Evolutionary conservation across 2,888 invertebrate genomes (phyloP), one percentile per base, ranked within the genome.

Genomic region (Diarsia brunnea): DNA sequence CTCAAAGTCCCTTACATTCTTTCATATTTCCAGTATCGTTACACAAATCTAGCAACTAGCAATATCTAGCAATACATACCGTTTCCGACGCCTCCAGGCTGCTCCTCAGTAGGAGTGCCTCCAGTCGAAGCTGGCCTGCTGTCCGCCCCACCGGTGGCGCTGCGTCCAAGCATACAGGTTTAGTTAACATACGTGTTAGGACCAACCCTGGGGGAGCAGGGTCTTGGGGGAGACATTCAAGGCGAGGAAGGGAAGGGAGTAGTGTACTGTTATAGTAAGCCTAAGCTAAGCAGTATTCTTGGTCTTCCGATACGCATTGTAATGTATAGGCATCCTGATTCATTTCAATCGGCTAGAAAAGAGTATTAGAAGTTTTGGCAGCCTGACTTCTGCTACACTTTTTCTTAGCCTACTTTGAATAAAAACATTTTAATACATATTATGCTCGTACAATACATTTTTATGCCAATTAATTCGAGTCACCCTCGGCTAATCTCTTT

Each of bases 81-180:
- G 75, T 96, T 96, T 14, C 98, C 98, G 92, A 98, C 98, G 89
- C 98, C 98, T 86, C 97, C 98, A 70, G 98, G 98, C 91, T 98
- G 98, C 87, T 98, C 98, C 86, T 98, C 98, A 78, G 98, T 98
- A 87, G 98, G 98, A 64, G 98, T 98, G 82, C 98, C 98, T 65
- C 97, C 97, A 70, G 98, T 97, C 76, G 98, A 98, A 67, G 97
- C 98, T 80, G 98, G 98, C 89, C 98, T 98, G 94, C 98, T 98
- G 95, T 99, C 99, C 27, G 99, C 99, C 80, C 98, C 98, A 85
- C 98, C 98, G 86, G 99, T 99, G 87, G 98, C 98, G 96, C 98
- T 99, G 97, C 89, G 47, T 94, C 86, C 88, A 87, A 86, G 69
- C 58, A 82, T 45, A 82, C 61, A 73, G 43, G 27, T 61, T 82